Evolutionary conservation across 2,797 vertebrate species (phyloP).

Genomic region (Anguilla megastoma): DNA sequence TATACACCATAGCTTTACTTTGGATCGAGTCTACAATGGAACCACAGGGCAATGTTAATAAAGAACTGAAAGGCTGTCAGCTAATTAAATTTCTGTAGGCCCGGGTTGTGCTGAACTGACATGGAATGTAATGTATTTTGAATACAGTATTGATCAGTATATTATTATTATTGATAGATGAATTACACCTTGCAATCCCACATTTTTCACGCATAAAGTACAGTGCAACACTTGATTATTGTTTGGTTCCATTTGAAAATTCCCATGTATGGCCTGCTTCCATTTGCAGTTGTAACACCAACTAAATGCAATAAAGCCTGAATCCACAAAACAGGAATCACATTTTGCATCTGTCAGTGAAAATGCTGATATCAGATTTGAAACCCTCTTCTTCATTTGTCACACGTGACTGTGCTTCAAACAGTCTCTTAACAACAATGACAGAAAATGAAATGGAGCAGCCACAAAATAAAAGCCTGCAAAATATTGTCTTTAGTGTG

Average conservation of each 20-base stretch:
- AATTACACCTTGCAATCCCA: too few relatives aligned
- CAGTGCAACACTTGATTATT: background rate
- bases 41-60: conserved; percentile 19
- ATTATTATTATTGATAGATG: background rate
- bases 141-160: conserved; percentile 19
- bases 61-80: conserved; percentile 30
- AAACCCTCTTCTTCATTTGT: background rate
- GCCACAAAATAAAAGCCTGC: background rate
- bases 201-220: background rate
- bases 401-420: background rate
- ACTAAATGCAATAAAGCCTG: background rate
- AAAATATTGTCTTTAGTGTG: background rate
- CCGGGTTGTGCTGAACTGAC: background rate
- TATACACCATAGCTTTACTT: background rate
- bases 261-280: background rate
- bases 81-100: conserved; percentile 23
- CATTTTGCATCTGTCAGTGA: conserved; percentile 1
- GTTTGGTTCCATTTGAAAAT: background rate
- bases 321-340: background rate
- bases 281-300: background rate
- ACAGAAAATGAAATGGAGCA: background rate
- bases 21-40: background rate
- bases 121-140: background rate
- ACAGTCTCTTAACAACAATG: background rate
- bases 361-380: background rate